Evolutionary conservation across 92 coral and sea anemone genomes (phyloP), one percentile per base, ranked within the genome.

Genomic region (Phenganax stokvisi): DNA sequence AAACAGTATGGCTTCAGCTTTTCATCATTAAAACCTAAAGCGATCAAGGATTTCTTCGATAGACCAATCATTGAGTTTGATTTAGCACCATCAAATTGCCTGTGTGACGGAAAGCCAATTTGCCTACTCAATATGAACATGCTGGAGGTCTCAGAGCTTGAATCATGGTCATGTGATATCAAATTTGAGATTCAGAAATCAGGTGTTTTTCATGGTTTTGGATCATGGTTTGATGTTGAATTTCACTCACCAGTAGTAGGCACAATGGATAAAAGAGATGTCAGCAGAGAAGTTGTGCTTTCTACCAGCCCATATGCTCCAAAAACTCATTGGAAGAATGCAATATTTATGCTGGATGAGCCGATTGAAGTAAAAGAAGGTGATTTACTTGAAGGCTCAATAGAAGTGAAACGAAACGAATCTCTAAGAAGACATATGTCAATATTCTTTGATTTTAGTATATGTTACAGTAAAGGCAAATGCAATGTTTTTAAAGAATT

Each of bases 1-100:
- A 87, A 92, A 67, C 98, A 91, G 67, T 94, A 94, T 88, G 98
- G 98, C 47, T 94, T 94, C 86, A 93, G 89, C 83, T 94, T 91
- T 83, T 87, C 94, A 0, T 93, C 98, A 31, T 77, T 91, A 29
- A 65, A 88, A 15, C 80, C 67, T 68, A 90, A 87, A 80, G 91
- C 97, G 17, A 90, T 88, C 79, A 74, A 85, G 13, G 98, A 94
- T 66, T 91, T 94, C 83, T 92, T 94, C 29, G 80, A 84, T 9
- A 89, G 87, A 82, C 98, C 98, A 3, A 81, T 92, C 61, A 86
- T 90, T 77, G 84, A 94, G 89, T 85, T 90, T 80, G 90, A 87
- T 44, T 88, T 94, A 53, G 82, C 80, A 56, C 80, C 76, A 54
- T 83, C 73, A 29, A 88, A 90, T 64, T 90, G 90, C 64, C 77